phyloP scores from a whole-genome alignment of 2,113 vertebrate genomes.

The Oplegnathus fasciatus region DNA sequence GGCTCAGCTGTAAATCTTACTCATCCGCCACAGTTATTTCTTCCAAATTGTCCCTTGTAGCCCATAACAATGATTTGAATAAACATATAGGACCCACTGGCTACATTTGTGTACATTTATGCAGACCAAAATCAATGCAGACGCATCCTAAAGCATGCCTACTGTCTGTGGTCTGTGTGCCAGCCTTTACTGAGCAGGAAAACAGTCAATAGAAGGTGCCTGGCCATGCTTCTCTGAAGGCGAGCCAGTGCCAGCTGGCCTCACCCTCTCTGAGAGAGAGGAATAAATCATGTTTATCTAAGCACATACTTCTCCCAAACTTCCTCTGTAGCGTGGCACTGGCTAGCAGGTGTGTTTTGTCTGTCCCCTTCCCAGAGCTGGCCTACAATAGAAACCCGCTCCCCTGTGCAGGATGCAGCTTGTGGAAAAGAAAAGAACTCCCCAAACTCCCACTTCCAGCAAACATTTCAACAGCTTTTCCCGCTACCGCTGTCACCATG shows the following conservation, averaged over 20 bases:
- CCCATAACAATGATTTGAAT: constrained; percentile 48
- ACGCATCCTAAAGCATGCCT: constrained; percentile 23
- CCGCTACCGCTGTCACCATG: constrained; percentile 52
- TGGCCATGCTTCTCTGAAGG: constrained; percentile 60
- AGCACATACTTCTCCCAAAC: constrained; percentile 89
- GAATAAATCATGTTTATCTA: constrained; percentile 92
- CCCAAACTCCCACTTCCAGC: constrained; percentile 63
- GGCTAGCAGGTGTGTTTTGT: constrained; percentile 94
- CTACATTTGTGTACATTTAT: constrained; percentile 49
- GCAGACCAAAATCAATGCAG: constrained; percentile 58
- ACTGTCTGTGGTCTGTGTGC: constrained; percentile 55
- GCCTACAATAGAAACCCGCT: constrained; percentile 90
- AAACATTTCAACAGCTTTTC: constrained; percentile 66
- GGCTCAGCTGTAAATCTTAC: constrained; percentile 40
- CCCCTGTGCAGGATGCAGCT: constrained; percentile 93
- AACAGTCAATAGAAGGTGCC: constrained; percentile 50
- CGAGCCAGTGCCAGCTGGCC: constrained; percentile 88
- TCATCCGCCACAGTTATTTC: constrained; percentile 20
- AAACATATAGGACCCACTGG: constrained; percentile 42
- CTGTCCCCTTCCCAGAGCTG: constrained; percentile 89
- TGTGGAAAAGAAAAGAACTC: constrained; percentile 83
- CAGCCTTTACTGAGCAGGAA: constrained; percentile 48
- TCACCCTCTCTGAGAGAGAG: constrained; percentile 71
- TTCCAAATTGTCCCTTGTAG: constrained; percentile 47
- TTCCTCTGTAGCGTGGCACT: constrained; percentile 91